Evolutionary conservation across 2,888 invertebrate genomes (phyloP), one percentile per base, ranked within the genome.

Genomic region (Zygogramma bicolorata): DNA sequence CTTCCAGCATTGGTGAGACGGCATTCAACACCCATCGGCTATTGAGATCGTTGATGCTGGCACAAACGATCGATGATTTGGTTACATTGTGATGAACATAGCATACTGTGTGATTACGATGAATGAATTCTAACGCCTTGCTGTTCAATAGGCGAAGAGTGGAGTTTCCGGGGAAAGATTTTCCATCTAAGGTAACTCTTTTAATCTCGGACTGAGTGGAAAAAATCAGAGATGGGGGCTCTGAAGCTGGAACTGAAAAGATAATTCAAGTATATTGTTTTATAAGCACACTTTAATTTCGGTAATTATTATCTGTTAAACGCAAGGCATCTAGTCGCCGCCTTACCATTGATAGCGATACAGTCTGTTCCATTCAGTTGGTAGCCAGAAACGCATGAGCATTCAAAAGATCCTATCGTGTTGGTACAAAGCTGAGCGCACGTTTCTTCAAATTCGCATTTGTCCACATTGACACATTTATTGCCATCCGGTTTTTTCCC

Each of bases 371-470:
- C 89, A 81, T 90, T 90, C 66, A 88, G 85, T 68, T 85, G 85
- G 86, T 96, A 96, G 1, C 96, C 95, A 15, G 88, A 83, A 2
- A 90, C 91, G 88, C 97, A 97, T 10, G 89, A 86, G 88, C 97
- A 97, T 57, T 88, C 84, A 87, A 89, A 95, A 38, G 92, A 91
- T 74, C 93, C 92, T 27, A 87, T 86, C 15, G 90, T 90, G 88
- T 94, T 94, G 81, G 80, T 88, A 86, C 95, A 95, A 42, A 88
- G 83, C 87, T 95, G 95, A 84, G 94, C 92, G 87, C 95, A 95
- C 62, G 90, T 86, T 53, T 91, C 92, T 76, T 93, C 92, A 77
- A 90, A 87, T 77, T 87, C 86, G 88, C 96, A 96, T 88, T 96
- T 95, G 87, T 96, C 90, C 76, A 92, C 91, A 87, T 96, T 95